These are phyloP conservation scores for Cyprinodon diabolis DNA, from an alignment of 2,797 vertebrate species.

Conservation along the genomic window DNA sequence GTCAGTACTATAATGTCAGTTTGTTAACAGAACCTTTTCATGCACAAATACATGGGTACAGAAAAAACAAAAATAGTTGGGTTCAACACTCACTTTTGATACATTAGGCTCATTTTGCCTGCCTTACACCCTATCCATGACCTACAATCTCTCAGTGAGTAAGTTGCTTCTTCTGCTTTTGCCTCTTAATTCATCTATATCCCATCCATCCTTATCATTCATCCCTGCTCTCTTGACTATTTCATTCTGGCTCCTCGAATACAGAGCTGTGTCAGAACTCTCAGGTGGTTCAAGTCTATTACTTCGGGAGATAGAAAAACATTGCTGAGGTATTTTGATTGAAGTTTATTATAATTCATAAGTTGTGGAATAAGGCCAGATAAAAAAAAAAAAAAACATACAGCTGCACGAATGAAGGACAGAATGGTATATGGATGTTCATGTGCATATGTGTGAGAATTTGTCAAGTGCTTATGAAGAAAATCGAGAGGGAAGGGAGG, in stretches of 20 bases:
- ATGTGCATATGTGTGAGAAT: conserved; percentile 52
- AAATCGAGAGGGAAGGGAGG: conserved; percentile 36
- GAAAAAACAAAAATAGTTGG: not conserved
- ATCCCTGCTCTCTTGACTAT: conserved; percentile 57
- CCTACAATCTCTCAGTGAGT: conserved; percentile 31
- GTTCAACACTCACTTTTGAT: conserved; percentile 2
- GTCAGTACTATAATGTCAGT: not conserved
- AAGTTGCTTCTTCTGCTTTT: conserved; percentile 19
- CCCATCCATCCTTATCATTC: conserved; percentile 65
- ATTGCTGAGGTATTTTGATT: conserved; percentile 81
- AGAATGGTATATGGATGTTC: conserved; percentile 50
- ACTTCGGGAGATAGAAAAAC: conserved; percentile 84
- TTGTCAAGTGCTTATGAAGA: conserved; percentile 59
- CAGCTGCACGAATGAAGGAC: conserved; percentile 49
- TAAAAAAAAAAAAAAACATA: conserved; percentile 64
- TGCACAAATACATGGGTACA: not conserved
- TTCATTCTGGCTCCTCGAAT: conserved; percentile 69
- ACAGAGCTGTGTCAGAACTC: conserved; percentile 73
- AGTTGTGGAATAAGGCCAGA: conserved; percentile 81
- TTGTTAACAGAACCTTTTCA: not conserved
- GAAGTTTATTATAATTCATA: conserved; percentile 87
- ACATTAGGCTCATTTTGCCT: conserved; percentile 28
- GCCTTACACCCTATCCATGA: conserved; percentile 22
- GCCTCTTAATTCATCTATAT: conserved; percentile 66
- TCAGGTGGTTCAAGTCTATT: conserved; percentile 84